Conservation (phyloP, 2,113 vertebrate species). For the Agapornis roseicollis region DNA sequence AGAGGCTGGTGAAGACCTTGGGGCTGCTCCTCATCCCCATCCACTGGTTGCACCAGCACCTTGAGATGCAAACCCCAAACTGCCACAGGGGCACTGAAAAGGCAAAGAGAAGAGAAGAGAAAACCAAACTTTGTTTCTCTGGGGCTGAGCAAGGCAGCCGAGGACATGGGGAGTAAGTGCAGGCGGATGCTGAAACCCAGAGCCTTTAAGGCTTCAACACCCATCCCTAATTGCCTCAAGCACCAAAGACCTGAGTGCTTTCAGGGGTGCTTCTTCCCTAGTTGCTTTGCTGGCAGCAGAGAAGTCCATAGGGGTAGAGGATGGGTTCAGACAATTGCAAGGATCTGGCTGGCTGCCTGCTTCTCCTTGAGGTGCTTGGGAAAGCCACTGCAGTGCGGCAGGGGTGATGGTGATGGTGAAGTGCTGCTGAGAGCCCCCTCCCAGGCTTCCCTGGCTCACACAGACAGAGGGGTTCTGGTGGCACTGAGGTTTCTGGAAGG, state of each 20-base stretch:
- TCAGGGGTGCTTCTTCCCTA: not conserved
- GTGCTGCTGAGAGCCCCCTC: slow-evolving; percentile 33
- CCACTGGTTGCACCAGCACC: not conserved
- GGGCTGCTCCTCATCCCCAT: not conserved
- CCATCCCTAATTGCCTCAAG: not conserved
- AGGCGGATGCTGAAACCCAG: not conserved
- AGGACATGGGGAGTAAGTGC: not conserved
- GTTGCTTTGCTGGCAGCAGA: not conserved
- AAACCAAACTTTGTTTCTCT: not conserved
- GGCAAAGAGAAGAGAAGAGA: not conserved
- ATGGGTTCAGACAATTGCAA: not conserved
- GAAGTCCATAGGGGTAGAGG: not conserved
- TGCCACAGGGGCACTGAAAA: not conserved
- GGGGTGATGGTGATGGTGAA: not conserved
- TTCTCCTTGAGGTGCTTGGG: not conserved
- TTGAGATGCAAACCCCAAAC: not conserved
- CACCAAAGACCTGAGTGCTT: not conserved
- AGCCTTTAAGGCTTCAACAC: not conserved
- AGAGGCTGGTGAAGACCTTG: fast-evolving
- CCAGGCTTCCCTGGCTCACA: slow-evolving; percentile 59
- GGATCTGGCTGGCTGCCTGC: not conserved
- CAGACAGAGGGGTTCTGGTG: slow-evolving; percentile 71
- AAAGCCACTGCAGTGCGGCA: not conserved
- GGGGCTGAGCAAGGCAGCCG: not conserved
- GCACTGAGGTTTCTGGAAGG: slow-evolving; percentile 77